Conservation (phyloP, 2,888 invertebrate genomes). For the Syrista parreyssii region DNA sequence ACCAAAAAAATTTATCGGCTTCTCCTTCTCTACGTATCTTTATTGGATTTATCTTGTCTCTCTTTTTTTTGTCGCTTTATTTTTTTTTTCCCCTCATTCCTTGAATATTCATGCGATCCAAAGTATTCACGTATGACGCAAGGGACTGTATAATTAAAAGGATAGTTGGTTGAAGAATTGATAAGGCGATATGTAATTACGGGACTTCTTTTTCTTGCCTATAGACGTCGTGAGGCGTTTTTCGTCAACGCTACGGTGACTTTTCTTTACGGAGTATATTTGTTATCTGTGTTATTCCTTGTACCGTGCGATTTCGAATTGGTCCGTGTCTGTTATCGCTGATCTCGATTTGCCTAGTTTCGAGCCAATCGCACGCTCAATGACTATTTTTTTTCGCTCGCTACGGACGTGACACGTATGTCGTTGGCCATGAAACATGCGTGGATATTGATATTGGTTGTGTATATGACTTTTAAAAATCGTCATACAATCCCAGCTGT, state of each 20-base stretch:
- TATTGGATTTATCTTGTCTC: not conserved
- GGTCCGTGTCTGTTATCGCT: not conserved
- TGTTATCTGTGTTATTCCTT: not conserved
- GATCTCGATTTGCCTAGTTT: not conserved
- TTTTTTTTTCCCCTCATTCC: not conserved
- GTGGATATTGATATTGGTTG: not conserved
- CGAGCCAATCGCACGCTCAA: not conserved
- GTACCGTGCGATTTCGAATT: not conserved
- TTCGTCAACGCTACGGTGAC: not conserved
- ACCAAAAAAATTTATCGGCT: not conserved
- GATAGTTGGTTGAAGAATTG: not conserved
- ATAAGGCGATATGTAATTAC: not conserved
- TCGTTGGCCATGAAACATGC: not conserved
- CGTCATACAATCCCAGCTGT: not conserved
- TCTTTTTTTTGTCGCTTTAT: not conserved
- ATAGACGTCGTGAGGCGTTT: not conserved
- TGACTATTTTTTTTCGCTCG: not conserved
- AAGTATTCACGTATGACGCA: not conserved
- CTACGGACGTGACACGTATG: not conserved
- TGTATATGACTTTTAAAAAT: not conserved
- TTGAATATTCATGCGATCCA: not conserved
- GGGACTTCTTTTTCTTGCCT: not conserved
- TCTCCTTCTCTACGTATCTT: not conserved
- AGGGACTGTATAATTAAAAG: not conserved
- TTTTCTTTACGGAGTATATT: not conserved